Conservation (phyloP, 2,888 invertebrate genomes). For the Drosophila greeni region DNA sequence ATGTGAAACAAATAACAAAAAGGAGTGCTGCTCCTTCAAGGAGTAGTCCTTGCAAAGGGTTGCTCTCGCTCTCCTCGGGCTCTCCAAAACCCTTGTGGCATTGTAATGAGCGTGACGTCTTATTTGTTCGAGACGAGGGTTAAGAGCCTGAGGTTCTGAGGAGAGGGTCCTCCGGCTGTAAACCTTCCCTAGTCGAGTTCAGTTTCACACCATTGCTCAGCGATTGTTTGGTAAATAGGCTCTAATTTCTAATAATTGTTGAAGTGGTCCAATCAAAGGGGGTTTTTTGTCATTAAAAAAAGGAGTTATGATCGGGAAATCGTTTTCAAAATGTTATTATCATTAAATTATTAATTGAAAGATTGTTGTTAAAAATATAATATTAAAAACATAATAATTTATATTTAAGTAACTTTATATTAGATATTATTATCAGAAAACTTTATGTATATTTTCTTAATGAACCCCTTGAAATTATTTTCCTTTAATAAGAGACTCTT, state of each 20-base stretch:
- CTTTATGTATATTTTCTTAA: background rate
- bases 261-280: constrained; percentile 45
- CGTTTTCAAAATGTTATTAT: too few relatives aligned
- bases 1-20: constrained; percentile 71
- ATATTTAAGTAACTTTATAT: too few relatives aligned
- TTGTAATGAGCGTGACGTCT: constrained; percentile 68
- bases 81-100: constrained; percentile 42
- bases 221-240: constrained; percentile 62
- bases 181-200: constrained; percentile 7
- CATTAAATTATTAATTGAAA: background rate
- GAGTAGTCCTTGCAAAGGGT: constrained; percentile 11
- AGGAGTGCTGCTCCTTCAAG: constrained; percentile 20
- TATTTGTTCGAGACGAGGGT: constrained; percentile 53
- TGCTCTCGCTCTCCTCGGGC: constrained; percentile 4
- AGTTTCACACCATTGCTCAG: constrained; percentile 61
- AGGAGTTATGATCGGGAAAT: background rate
- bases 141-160: constrained; percentile 1
- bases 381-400: background rate
- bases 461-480: background rate
- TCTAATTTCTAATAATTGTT: constrained; percentile 58
- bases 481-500: background rate
- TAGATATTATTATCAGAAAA: too few relatives aligned
- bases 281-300: constrained; percentile 12
- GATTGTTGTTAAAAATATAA: background rate
- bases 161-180: constrained; percentile 3